Evolutionary conservation across 2,797 vertebrate genomes (phyloP).

Genomic region (Danio jaintianensis): DNA sequence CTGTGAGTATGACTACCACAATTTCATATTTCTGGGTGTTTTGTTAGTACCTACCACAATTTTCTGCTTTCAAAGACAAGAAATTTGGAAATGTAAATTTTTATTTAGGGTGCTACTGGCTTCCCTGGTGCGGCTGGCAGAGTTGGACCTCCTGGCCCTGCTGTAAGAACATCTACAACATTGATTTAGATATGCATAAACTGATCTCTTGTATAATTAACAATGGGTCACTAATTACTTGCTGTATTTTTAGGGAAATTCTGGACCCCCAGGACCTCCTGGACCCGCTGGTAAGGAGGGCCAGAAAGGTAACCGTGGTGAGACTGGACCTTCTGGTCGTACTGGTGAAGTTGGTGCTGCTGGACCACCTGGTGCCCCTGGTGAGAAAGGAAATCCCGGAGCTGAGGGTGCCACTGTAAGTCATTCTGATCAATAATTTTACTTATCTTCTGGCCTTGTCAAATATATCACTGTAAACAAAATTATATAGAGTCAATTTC

Average conservation of each 20-base stretch:
- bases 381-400: constrained; percentile 93
- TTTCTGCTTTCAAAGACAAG: neutral
- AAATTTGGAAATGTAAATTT: constrained; percentile 24
- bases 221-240: neutral
- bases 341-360: constrained; percentile 88
- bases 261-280: constrained; percentile 87
- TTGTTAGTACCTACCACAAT: neutral
- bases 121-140: constrained; percentile 97
- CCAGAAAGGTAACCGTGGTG: constrained; percentile 93
- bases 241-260: constrained; percentile 83
- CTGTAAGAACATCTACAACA: constrained; percentile 82
- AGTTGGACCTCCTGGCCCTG: constrained; percentile 94
- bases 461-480: neutral
- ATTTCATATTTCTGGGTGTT: neutral
- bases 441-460: neutral
- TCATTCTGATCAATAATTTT: constrained; percentile 48
- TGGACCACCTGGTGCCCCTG: constrained; percentile 85
- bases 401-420: constrained; percentile 88
- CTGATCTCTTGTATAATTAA: neutral
- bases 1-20: constrained; percentile 81
- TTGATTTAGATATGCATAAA: neutral
- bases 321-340: constrained; percentile 92
- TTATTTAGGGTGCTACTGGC: constrained; percentile 93
- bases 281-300: constrained; percentile 93
- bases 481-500: neutral